A percentile compares a stretch with the other conserved stretches of the same genome.
These are phyloP conservation scores for Xestia xanthographa DNA, from an alignment of 2,888 invertebrate genomes.

Conservation along the genomic window DNA sequence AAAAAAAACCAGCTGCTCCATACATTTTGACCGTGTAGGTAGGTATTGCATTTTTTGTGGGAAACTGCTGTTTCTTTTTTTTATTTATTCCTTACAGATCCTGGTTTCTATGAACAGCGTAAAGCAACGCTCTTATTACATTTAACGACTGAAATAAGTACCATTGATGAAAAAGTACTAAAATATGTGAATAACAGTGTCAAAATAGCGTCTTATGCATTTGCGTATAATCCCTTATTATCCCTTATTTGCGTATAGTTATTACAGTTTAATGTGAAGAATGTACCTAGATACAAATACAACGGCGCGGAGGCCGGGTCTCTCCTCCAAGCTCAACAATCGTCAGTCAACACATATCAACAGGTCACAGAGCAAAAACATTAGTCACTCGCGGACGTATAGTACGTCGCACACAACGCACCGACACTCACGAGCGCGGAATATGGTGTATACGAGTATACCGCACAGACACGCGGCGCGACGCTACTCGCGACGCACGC, in stretches of 20 bases:
- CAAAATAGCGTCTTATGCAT: not conserved
- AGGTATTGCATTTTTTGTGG: too few relatives aligned
- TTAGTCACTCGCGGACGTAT: not conserved
- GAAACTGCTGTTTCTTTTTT: too few relatives aligned
- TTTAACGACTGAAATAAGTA: not conserved
- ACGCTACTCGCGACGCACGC: constrained; percentile 55
- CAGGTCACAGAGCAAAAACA: not conserved
- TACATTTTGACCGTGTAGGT: too few relatives aligned
- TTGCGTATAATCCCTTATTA: too few relatives aligned
- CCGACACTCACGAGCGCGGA: not conserved
- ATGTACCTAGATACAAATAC: not conserved
- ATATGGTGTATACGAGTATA: not conserved
- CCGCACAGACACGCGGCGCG: constrained; percentile 6
- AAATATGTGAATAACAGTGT: too few relatives aligned
- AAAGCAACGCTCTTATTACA: not conserved
- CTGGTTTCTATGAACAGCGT: not conserved
- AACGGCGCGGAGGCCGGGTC: not conserved
- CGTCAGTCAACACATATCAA: constrained; percentile 18
- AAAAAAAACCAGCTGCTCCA: too few relatives aligned
- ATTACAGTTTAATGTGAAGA: not conserved
- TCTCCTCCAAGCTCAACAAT: not conserved
- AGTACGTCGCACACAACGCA: constrained; percentile 15
- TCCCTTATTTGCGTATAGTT: too few relatives aligned
- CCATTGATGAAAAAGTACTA: not conserved
- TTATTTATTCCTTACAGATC: too few relatives aligned